These are phyloP conservation scores for Cygnus buccinator DNA, from an alignment of 2,113 vertebrate genomes.

Conservation along the genomic window DNA sequence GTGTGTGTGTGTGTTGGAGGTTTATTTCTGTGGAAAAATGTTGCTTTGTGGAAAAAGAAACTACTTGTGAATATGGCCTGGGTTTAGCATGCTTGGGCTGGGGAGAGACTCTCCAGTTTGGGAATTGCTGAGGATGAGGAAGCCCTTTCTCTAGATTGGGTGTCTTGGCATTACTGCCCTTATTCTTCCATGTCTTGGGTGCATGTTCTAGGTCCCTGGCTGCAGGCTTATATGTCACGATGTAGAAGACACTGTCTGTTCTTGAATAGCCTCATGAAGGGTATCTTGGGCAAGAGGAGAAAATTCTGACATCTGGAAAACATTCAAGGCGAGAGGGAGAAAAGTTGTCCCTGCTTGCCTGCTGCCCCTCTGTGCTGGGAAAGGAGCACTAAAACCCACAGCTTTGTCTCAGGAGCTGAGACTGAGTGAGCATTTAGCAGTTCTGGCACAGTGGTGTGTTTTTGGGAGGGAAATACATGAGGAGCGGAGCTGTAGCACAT, in stretches of 20 bases:
- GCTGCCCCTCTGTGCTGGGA: neutral
- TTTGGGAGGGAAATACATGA: neutral
- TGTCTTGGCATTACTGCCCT: neutral
- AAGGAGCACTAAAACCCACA: neutral
- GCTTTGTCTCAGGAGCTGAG: neutral
- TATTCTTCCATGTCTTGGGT: neutral
- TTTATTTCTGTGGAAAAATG: neutral
- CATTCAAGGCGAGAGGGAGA: neutral
- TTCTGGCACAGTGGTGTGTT: neutral
- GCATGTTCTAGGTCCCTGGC: neutral
- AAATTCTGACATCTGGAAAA: neutral
- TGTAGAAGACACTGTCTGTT: neutral
- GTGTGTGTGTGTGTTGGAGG: neutral
- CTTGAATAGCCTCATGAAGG: neutral
- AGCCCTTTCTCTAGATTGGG: rapidly evolving
- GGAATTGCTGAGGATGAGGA: neutral
- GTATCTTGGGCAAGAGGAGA: neutral
- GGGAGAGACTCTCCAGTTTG: neutral
- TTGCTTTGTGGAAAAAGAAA: neutral
- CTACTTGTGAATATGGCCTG: neutral
- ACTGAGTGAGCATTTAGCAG: neutral
- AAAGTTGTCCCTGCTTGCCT: neutral
- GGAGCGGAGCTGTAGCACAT: neutral
- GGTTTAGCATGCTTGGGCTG: neutral
- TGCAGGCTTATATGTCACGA: neutral